These are phyloP conservation scores for Podarcis lilfordi DNA, from an alignment of 2,797 vertebrate species.

Conservation along the genomic window DNA sequence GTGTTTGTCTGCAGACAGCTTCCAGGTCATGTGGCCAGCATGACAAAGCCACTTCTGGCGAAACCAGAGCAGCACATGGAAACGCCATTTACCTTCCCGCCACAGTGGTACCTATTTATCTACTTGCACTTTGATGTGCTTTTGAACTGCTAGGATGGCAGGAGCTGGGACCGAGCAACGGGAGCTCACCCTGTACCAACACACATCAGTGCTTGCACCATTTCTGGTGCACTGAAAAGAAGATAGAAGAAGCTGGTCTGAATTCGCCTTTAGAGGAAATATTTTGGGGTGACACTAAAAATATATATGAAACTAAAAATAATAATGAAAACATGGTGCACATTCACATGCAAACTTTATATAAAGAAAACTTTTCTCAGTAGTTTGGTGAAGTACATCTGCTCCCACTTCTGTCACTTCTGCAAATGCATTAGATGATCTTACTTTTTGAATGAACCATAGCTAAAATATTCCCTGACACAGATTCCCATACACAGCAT, in stretches of 20 bases:
- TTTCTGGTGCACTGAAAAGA: neutral
- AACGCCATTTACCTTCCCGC: no score
- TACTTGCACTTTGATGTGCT: no score
- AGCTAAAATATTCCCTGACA: neutral
- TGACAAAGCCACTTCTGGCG: no score
- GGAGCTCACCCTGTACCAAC: neutral
- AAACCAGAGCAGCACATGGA: no score
- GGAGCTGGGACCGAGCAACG: no score
- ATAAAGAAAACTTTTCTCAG: neutral
- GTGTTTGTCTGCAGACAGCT: no score
- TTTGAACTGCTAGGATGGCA: no score
- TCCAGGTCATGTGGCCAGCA: no score
- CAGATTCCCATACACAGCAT: neutral
- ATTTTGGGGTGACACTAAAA: neutral
- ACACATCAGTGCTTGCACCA: neutral
- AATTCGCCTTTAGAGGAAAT: neutral
- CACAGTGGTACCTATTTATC: no score
- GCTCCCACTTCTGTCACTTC: neutral
- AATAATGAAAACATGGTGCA: neutral
- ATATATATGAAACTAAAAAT: neutral
- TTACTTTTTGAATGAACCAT: neutral
- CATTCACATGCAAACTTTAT: conserved; percentile 23
- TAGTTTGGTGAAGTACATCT: neutral
- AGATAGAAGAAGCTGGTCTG: neutral
- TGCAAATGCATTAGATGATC: conserved; percentile 9